Evolutionary conservation across 2,888 invertebrate species (phyloP), one percentile per base, ranked within the genome.

Genomic region (Conchocele bisecta): DNA sequence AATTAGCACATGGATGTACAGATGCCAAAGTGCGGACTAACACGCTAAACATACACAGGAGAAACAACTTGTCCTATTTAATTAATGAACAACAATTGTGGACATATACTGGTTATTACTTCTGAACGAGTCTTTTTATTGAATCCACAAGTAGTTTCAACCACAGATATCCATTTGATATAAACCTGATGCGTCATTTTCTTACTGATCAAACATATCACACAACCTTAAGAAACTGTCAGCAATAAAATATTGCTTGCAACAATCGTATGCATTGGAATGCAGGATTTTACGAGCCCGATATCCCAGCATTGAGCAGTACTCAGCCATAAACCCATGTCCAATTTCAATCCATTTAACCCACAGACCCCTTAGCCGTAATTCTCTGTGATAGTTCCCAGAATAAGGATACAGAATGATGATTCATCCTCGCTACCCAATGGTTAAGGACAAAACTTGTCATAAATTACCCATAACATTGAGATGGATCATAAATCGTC

Each of bases 341-440:
- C 76, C 72, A 76, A 76, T 72, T 69, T 72, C 58, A 57, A 61
- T 76, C 72, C 76, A 76, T 76, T 76, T 76, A 76, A 76, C 76
- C 76, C 28, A 28, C 29, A 28, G 46, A 66, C 71, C 70, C 37
- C 56, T 48, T 28, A 39, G 50, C 58, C 66, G 67, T 70, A 67
- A 75, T 44, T 75, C 67, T 65, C 63, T 24, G 6, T 29, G 31
- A 50, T 46, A 35, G 53, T 50, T 20, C 35, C 24, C 9, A 41
- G 37, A 33, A 26, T 11, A 13, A 9, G 58, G 51, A 65, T 66
- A 53, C 41, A 58, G 41, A 48, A 31, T n/a, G 48, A 57, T 65
- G 65, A 65, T 50, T 65, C 65, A 65, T 48, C 22, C 50, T 4
- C 0, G 0, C 28, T 28, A 29, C 50, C 58, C 57, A 57, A 50